Evolutionary conservation across 1,140 invertebrate species (phyloP).

Genomic region (Lycorma delicatula): DNA sequence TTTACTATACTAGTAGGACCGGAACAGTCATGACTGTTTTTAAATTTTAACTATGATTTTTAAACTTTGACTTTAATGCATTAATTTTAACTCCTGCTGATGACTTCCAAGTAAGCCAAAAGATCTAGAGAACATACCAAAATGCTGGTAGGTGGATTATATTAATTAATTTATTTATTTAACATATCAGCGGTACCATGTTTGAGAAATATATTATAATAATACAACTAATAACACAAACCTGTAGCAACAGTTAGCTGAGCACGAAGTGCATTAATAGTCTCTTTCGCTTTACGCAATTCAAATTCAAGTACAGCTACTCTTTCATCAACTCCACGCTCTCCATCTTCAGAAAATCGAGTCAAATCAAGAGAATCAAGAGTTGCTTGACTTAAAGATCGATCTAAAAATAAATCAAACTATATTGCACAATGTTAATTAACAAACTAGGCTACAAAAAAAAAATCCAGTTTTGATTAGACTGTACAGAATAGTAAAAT

Average conservation of each 20-base stretch:
- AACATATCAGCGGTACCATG: no score
- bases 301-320: slow-evolving; percentile 85
- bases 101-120: no score
- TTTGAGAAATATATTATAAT: no score
- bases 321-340: slow-evolving; percentile 60
- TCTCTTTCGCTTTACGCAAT: slow-evolving; percentile 76
- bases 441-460: slow-evolving; percentile 3
- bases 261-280: slow-evolving; percentile 69
- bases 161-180: no score
- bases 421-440: slow-evolving; percentile 21
- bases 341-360: slow-evolving; percentile 83
- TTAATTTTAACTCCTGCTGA: no score
- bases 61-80: no score
- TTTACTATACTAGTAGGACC: no score
- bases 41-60: no score
- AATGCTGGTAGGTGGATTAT: no score
- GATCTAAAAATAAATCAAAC: slow-evolving; percentile 44
- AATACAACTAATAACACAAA: no score
- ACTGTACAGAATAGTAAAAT: neutral
- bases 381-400: slow-evolving; percentile 80
- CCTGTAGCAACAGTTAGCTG: slow-evolving; percentile 72
- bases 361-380: slow-evolving; percentile 83
- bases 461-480: neutral
- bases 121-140: no score
- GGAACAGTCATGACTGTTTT: no score